Evolutionary conservation across 2,797 vertebrate species (phyloP), one percentile per base, ranked within the genome.

Genomic region (Fundulus diaphanus): DNA sequence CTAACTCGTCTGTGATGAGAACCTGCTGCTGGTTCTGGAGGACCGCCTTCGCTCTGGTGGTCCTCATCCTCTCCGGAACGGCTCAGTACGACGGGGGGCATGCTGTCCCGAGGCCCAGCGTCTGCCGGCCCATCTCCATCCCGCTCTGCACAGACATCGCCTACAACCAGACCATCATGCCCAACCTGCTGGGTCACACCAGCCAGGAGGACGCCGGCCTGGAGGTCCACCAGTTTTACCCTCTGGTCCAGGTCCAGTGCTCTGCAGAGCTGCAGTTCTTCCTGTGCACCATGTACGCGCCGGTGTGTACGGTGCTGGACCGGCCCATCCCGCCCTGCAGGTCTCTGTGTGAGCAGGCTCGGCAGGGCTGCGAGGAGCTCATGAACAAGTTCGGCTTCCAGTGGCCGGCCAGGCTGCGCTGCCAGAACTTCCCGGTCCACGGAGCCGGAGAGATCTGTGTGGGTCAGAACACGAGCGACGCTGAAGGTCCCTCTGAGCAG

Each of bases 271-370:
- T 97, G 16, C 95, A 95, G 90, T 97, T 98, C 91, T 99, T 99
- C 89, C 90, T 99, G 52, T 99, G 97, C 82, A 97, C 97, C 80
- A 96, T 98, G 97, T 98, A 98, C 1, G 96, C 96, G 0, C 97
- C 97, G 0, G 97, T 98, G 18, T 99, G 97, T 92, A 99, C 97
- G 0, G 97, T 98, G 68, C 93, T 99, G 73, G 97, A 98, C 81
- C 96, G 94, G 85, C 95, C 97, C 68, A 96, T 97, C 66, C 97
- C 97, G 0, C 97, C 97, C 9, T 97, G 97, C 87, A 91, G 96
- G 13, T 95, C 96, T 0, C 89, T 97, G 61, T 97, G 97, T n/a
- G 96, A 97, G 65, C 92, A 96, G 3, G 96, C 96, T 0, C 92
- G 96, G 1, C 96, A 94, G 51, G 96, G 96, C 82, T 97, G 96